Evolutionary conservation across 2,797 vertebrate genomes (phyloP).

Genomic region (Momotus momota): DNA sequence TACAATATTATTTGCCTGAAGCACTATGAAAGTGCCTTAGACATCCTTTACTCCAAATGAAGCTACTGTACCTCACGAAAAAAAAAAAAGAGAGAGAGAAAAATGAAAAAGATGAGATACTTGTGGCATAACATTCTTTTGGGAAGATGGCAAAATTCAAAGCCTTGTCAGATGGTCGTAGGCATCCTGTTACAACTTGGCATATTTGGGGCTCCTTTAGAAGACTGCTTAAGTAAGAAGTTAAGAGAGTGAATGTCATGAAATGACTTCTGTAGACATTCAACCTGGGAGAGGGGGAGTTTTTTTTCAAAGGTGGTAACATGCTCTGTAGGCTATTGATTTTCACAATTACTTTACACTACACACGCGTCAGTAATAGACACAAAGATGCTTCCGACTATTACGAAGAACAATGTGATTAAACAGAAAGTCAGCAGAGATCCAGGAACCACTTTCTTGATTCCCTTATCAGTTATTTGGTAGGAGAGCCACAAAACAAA

Average conservation of each 20-base stretch:
- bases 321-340: rapidly evolving
- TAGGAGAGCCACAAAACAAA: neutral
- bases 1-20: neutral
- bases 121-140: neutral
- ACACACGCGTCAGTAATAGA: neutral
- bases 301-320: neutral
- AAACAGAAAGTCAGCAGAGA: neutral
- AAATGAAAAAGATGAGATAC: neutral
- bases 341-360: neutral
- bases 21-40: neutral
- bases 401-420: neutral
- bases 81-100: neutral
- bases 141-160: neutral
- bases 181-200: neutral
- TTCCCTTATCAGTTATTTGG: neutral
- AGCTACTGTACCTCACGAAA: neutral
- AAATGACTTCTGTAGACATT: neutral
- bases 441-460: neutral
- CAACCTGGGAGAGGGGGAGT: neutral
- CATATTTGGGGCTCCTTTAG: neutral
- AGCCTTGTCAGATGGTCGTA: neutral
- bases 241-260: neutral
- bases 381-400: neutral
- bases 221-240: neutral
- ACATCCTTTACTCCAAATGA: neutral